phyloP scores from a whole-genome alignment of 2,113 vertebrate species.

The Lagopus muta region DNA sequence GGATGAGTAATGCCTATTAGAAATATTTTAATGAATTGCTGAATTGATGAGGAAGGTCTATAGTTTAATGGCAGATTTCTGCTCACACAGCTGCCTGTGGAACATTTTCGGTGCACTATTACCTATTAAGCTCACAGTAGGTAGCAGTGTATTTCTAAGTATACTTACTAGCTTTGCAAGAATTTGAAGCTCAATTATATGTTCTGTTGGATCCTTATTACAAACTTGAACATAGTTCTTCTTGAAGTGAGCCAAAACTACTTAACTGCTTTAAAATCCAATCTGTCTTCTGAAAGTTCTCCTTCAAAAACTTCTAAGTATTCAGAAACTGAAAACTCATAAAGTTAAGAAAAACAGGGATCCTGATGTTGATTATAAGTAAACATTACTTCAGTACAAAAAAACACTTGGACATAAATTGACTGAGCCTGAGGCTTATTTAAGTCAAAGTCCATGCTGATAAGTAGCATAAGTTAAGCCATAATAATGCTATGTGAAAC shows the following conservation, averaged over 20 bases:
- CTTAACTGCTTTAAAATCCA: neutral
- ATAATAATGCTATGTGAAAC: neutral
- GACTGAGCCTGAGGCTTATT: neutral
- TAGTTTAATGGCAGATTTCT: conserved; percentile 43
- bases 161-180: conserved; percentile 4
- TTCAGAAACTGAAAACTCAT: neutral
- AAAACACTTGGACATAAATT: neutral
- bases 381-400: neutral
- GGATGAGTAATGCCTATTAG: conserved; percentile 17
- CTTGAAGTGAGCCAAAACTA: neutral
- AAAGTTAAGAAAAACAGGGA: neutral
- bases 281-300: neutral
- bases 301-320: neutral
- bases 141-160: neutral
- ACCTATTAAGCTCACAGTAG: conserved; percentile 5
- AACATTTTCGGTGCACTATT: neutral
- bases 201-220: neutral
- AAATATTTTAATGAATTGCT: conserved; percentile 55
- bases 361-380: neutral
- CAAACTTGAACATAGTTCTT: neutral
- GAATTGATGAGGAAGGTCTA: conserved; percentile 35
- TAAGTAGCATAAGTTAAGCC: neutral
- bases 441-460: neutral
- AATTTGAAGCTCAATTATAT: conserved; percentile 5
- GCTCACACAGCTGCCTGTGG: conserved; percentile 24